These are phyloP conservation scores for Sympetrum striolatum DNA, from an alignment of 2,888 invertebrate genomes.

Conservation along the genomic window DNA sequence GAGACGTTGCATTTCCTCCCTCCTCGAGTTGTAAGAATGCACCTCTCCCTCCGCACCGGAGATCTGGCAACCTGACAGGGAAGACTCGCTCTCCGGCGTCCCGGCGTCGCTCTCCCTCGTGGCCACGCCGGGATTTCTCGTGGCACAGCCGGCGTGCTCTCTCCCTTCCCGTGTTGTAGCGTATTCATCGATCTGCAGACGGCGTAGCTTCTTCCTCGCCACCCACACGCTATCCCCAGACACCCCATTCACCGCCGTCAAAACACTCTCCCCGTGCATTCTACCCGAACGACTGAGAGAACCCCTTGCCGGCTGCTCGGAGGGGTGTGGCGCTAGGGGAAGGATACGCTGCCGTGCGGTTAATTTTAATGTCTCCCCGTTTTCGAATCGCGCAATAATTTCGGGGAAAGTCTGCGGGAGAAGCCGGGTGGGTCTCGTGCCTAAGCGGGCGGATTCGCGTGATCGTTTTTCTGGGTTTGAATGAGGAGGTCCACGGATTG, in stretches of 20 bases:
- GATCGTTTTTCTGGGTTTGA: not conserved
- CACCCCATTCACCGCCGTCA: constrained; percentile 33
- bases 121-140: not conserved
- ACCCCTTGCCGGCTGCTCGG: not conserved
- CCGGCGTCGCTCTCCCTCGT: not conserved
- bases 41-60: too few species aligned
- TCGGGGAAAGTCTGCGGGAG: not conserved
- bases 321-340: not conserved
- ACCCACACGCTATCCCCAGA: not conserved
- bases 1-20: too few species aligned
- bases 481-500: not conserved
- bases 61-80: not conserved
- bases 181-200: constrained; percentile 25
- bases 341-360: not conserved
- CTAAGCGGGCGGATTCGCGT: not conserved
- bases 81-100: not conserved
- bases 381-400: not conserved
- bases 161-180: not conserved
- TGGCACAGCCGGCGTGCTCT: not conserved
- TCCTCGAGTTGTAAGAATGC: too few species aligned
- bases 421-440: not conserved
- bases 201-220: not conserved
- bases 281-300: not conserved
- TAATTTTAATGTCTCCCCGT: not conserved
- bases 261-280: not conserved